Conservation (phyloP, 2,797 vertebrate species). For the Aeoliscus strigatus region DNA sequence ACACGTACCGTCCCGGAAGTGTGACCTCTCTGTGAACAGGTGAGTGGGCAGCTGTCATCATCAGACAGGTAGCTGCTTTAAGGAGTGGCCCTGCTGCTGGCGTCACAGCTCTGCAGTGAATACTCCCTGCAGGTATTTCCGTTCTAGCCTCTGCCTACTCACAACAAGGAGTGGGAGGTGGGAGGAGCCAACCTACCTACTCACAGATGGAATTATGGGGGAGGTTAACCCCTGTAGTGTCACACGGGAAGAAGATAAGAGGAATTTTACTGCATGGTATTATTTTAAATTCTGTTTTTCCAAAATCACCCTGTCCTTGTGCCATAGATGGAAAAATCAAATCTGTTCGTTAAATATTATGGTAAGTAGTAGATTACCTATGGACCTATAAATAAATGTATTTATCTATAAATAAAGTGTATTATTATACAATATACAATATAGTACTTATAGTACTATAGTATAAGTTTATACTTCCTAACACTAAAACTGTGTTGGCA, state of each 20-base stretch:
- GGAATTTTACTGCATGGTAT: constrained; percentile 48
- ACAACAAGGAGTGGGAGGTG: constrained; percentile 50
- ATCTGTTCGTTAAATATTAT: neutral
- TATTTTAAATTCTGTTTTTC: constrained; percentile 33
- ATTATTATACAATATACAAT: too few species aligned
- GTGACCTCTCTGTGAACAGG: constrained; percentile 48
- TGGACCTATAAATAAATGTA: too few species aligned
- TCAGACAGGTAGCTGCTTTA: constrained; percentile 60
- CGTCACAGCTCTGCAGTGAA: constrained; percentile 61
- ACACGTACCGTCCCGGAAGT: constrained; percentile 52
- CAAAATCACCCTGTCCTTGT: constrained; percentile 15
- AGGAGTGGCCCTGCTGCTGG: constrained; percentile 65
- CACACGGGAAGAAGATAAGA: constrained; percentile 53
- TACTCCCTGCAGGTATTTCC: constrained; percentile 68
- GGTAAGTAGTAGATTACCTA: too few species aligned
- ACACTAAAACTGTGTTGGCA: too few species aligned
- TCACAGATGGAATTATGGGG: constrained; percentile 40
- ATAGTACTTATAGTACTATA: too few species aligned
- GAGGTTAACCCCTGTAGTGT: constrained; percentile 33
- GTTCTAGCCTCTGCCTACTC: constrained; percentile 35
- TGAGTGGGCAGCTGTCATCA: constrained; percentile 66
- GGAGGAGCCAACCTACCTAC: constrained; percentile 53
- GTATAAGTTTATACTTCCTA: too few species aligned
- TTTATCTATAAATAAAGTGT: too few species aligned
- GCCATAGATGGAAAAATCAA: constrained; percentile 1